phyloP scores from a whole-genome alignment of 1,140 invertebrate species.

The Lordiphosa stackelbergi region DNA sequence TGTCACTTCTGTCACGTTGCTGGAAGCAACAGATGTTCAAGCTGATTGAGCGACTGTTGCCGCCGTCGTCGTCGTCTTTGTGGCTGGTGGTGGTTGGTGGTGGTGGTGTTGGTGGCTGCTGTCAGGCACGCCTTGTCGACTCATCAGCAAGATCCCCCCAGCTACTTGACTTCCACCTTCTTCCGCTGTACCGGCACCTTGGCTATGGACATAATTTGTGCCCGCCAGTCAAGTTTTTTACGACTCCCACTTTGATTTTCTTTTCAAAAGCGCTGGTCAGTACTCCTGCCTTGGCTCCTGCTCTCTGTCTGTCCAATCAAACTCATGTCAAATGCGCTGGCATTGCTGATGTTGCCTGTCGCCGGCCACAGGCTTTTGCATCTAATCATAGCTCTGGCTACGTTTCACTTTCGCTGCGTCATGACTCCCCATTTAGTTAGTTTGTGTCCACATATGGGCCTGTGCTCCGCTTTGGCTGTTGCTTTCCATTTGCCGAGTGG shows the following conservation, averaged over 20 bases:
- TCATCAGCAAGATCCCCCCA: slow-evolving; percentile 34
- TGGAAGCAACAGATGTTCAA: slow-evolving; percentile 57
- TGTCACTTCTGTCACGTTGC: slow-evolving; percentile 51
- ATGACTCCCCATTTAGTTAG: slow-evolving; percentile 50
- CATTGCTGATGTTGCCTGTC: slow-evolving; percentile 49
- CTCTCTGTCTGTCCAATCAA: slow-evolving; percentile 53
- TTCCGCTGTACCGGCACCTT: slow-evolving; percentile 47
- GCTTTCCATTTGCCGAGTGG: slow-evolving; percentile 44
- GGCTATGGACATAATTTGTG: slow-evolving; percentile 61
- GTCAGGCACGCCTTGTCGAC: slow-evolving; percentile 51
- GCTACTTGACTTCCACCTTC: slow-evolving; percentile 60
- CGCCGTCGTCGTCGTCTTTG: slow-evolving; percentile 9
- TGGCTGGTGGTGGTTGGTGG: no score
- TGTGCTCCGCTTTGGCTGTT: slow-evolving; percentile 18
- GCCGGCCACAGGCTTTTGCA: slow-evolving; percentile 42
- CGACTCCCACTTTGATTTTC: slow-evolving; percentile 56
- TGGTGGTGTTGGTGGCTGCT: slow-evolving; percentile 27
- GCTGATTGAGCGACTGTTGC: slow-evolving; percentile 62
- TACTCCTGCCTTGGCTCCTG: slow-evolving; percentile 18
- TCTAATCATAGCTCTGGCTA: slow-evolving; percentile 57
- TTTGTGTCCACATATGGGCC: slow-evolving; percentile 32
- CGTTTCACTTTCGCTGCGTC: slow-evolving; percentile 70
- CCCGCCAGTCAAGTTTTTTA: slow-evolving; percentile 56
- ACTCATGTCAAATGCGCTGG: slow-evolving; percentile 58
- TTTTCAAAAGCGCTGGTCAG: slow-evolving; percentile 30